These are phyloP conservation scores for Dynastes maya DNA, from an alignment of 2,888 invertebrate species.

Conservation along the genomic window DNA sequence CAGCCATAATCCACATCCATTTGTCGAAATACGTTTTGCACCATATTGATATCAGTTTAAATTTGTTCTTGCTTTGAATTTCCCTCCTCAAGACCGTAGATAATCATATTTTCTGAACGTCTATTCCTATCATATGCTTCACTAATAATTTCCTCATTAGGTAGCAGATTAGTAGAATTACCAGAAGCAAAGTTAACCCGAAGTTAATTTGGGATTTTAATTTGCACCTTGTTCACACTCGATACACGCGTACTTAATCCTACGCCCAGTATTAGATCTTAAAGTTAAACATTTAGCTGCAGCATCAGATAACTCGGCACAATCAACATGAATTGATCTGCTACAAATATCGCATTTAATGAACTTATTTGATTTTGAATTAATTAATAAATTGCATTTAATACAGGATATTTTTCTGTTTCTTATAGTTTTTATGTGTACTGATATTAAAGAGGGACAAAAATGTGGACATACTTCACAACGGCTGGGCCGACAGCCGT, in stretches of 20 bases:
- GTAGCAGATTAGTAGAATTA: not conserved
- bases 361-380: not conserved
- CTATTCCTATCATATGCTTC: not conserved
- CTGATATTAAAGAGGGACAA: not conserved
- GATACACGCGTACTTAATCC: not conserved
- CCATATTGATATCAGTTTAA: too few species aligned
- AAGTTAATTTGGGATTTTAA: not conserved
- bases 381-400: not conserved
- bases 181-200: not conserved
- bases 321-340: not conserved
- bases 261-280: not conserved
- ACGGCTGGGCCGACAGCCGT: not conserved
- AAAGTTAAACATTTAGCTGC: not conserved
- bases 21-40: too few species aligned
- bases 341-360: not conserved
- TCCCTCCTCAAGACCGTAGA: not conserved
- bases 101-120: not conserved
- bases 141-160: not conserved
- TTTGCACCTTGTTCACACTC: not conserved
- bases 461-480: not conserved
- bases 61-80: too few species aligned
- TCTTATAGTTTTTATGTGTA: not conserved
- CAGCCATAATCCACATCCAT: too few species aligned
- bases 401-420: not conserved
- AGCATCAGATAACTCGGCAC: not conserved